These are phyloP conservation scores for Lerista edwardsae DNA, from an alignment of 2,797 vertebrate genomes.

Conservation along the genomic window DNA sequence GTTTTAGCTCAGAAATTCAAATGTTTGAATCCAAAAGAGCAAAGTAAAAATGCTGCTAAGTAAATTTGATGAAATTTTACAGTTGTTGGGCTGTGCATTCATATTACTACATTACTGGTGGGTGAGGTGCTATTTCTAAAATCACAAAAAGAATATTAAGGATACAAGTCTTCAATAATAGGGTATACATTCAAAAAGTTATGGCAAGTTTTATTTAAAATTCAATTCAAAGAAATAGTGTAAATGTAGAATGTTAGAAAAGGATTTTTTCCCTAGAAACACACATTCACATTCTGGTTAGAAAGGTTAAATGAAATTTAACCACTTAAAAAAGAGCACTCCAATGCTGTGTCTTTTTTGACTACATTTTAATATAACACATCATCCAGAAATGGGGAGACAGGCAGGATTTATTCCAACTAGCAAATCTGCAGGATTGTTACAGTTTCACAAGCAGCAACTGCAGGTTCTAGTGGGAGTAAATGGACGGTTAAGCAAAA, in stretches of 20 bases:
- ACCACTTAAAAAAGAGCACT: constrained; percentile 21
- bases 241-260: background rate
- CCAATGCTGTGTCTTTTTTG: constrained; percentile 49
- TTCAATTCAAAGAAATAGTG: background rate
- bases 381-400: background rate
- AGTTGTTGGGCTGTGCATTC: background rate
- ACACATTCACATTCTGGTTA: background rate
- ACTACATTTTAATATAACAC: fast-evolving
- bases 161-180: background rate
- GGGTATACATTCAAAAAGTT: background rate
- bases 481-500: background rate
- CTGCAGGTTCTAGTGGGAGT: background rate
- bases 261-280: background rate
- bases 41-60: background rate
- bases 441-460: background rate
- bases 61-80: background rate
- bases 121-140: background rate
- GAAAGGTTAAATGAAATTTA: background rate
- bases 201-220: background rate
- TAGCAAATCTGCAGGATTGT: background rate
- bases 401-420: background rate
- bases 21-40: background rate
- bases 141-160: background rate
- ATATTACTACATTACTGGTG: background rate
- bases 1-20: background rate